Evolutionary conservation across 2,113 vertebrate genomes (phyloP).

Genomic region (Charadrius vociferus): DNA sequence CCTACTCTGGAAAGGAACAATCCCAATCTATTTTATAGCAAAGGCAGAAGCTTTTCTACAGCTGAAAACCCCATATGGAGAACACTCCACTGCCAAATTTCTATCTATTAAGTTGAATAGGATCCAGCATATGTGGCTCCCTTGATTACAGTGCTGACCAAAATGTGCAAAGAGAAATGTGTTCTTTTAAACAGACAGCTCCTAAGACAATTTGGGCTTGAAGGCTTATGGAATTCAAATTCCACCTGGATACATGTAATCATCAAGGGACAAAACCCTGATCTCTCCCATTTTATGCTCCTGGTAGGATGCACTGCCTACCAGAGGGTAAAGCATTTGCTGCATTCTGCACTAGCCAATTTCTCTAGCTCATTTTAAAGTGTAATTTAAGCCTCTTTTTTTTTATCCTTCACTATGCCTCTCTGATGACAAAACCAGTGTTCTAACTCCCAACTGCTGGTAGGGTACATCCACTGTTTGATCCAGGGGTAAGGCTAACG

Average conservation of each 20-base stretch:
- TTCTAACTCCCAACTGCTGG: neutral
- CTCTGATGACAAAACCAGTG: conserved; percentile 13
- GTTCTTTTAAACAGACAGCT: conserved; percentile 12
- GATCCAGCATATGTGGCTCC: conserved; percentile 58
- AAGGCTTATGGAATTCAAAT: conserved; percentile 3
- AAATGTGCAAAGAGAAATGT: conserved; percentile 45
- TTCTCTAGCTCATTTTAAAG: conserved; percentile 26
- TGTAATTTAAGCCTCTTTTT: conserved; percentile 5
- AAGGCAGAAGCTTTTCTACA: conserved; percentile 55
- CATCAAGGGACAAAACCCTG: neutral
- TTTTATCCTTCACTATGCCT: neutral
- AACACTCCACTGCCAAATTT: conserved; percentile 57
- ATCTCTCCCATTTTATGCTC: neutral
- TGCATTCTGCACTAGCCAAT: neutral
- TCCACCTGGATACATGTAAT: neutral
- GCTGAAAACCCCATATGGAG: conserved; percentile 64
- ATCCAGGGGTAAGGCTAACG: neutral
- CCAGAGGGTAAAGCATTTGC: neutral
- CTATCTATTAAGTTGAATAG: conserved; percentile 57
- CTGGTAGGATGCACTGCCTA: neutral
- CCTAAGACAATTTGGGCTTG: conserved; percentile 4
- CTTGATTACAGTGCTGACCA: conserved; percentile 24
- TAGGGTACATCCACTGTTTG: neutral
- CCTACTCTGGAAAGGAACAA: conserved; percentile 25
- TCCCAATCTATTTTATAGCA: conserved; percentile 33